Base-by-base conservation (phyloP, 1,140 invertebrate genomes). In the Spodoptera frugiperda region DNA sequence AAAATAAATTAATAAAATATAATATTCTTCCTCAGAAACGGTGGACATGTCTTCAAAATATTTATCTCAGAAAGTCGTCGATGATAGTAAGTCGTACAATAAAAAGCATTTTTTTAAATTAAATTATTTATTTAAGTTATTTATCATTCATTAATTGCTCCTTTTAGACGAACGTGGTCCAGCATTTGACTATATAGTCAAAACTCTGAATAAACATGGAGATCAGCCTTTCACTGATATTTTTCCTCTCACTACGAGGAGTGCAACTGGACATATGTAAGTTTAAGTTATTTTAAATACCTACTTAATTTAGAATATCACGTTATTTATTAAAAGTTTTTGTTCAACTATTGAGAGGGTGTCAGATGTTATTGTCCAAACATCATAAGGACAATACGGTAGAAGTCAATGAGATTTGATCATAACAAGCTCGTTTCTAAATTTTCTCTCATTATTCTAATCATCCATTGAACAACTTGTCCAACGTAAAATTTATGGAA, bases 21-120 rank as follows among this genome's bases (percentile, higher is more conserved):
- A 11, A 77, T 72, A 33, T 57, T 61, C 72, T 71, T 86, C 87
- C 14, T 87, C 33, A 92, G 89, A 89, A 59, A 89, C 88, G 0
- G n/a, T 91, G 68, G 86, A 90, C 54, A 15, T 84, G 1, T 82
- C 78, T 71, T 89, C 91, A 0, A 91, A 92, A 65, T 92, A 89
- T 78, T 78, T 92, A 4, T 91, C 91, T 2, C 86, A 92, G 55
- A 74, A 75, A 39, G 87, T 87, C 33, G 51, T 88, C n/a, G 86
- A 91, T 78, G 84, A 90, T 76, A 77, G 91, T 92, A 87, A 85
- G 85, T 86, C 51, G 11, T 44, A n/a, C 25, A 15, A 55, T 49
- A 49, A 11, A 49, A 11, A 6, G 0, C 10, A 30, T 19, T 54
- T 57, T 3, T 61, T 11, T 61, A 48, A 73, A 17, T n/a, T n/a